These are phyloP conservation scores for Callyntrura guangdongensis DNA, from an alignment of 2,888 invertebrate genomes.

Conservation along the genomic window DNA sequence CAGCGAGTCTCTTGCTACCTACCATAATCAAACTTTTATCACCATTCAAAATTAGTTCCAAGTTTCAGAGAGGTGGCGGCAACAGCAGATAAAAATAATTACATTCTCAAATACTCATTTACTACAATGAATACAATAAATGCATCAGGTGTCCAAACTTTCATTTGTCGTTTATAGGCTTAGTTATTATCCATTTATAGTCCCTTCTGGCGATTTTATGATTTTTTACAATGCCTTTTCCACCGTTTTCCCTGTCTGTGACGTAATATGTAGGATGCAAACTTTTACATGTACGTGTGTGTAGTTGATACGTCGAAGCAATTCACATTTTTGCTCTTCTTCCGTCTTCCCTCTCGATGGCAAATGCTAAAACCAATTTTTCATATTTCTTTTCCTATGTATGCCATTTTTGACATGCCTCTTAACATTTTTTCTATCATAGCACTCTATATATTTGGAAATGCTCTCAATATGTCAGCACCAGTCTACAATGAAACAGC, in stretches of 20 bases:
- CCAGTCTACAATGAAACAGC: slow-evolving; percentile 60
- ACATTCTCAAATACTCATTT: neutral
- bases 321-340: neutral
- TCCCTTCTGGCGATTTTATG: neutral
- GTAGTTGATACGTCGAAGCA: neutral
- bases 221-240: no score
- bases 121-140: no score
- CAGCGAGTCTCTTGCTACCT: neutral
- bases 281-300: no score
- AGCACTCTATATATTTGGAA: slow-evolving; percentile 33
- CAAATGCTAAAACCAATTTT: neutral
- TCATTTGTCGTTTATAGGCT: no score
- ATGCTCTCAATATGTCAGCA: slow-evolving; percentile 68
- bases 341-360: neutral
- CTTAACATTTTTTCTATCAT: slow-evolving; percentile 14
- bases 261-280: no score
- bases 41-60: neutral
- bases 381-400: slow-evolving; percentile 3
- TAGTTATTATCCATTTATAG: no score
- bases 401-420: slow-evolving; percentile 11
- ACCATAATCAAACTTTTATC: neutral
- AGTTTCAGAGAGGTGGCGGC: no score
- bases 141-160: no score
- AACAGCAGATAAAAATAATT: no score
- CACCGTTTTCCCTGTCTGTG: neutral